Base-by-base conservation (phyloP, 2,113 vertebrate genomes). In the Acrocephalus kingi region DNA sequence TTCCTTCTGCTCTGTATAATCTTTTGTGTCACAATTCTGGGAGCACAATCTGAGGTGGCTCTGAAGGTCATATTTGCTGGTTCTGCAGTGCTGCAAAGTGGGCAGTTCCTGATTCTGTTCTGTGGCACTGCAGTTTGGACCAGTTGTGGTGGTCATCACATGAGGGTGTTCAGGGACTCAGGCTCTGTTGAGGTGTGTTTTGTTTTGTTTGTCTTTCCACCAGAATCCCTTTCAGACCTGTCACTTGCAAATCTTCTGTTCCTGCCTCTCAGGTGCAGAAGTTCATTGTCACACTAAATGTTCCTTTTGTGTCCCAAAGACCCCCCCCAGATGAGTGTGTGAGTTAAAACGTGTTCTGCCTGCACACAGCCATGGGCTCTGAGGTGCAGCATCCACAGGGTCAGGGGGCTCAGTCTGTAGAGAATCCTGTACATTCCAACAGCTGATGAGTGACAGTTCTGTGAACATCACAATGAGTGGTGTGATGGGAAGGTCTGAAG, bases 391-490 rank as follows among this genome's bases (percentile, higher is more conserved):
- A 43, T 4, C 49, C 19, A 11, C 56, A 51, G 43, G 30, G 27
- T 39, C 17, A 5, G 49, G 41, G 63, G 7, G 19, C 80, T 75
- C 45, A 3, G 35, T 49, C 13, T 58, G 24, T 37, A 6, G 21
- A 27, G 48, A 27, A 28, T 77, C 61, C 69, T 87, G 31, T 17
- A 15, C 7, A 3, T 43, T 55, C 22, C 46, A 48, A 2, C 13
- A 31, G 1, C 33, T 74, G 43, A 31, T 58, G 67, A 37, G 52
- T 24, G 43, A 33, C 25, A 27, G 0, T 51, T 67, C 43, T 74
- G 68, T 31, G 15, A 52, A 27, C 22, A 12, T 24, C 45, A 9
- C 2, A 0, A 6, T 9, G 25, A 59, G 73, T 3, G 3, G 13
- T 33, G 52, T n/a, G 39, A 48, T 1, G 5, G 52, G 45, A 75